Conservation (phyloP, 2,113 vertebrate genomes). For the Corvus hawaiiensis region DNA sequence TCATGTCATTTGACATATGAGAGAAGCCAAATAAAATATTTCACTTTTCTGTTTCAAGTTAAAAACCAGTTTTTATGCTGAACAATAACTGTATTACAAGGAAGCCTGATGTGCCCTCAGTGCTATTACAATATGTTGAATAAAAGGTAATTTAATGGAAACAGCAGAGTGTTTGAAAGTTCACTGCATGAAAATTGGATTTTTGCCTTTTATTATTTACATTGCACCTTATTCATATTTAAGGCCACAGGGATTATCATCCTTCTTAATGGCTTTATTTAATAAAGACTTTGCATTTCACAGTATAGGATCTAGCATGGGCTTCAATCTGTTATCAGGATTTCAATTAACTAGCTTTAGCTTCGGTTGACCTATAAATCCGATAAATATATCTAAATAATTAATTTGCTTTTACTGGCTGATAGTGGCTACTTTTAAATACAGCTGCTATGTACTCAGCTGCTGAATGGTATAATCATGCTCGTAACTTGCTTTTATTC, state of each 20-base stretch:
- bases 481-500: not conserved
- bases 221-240: slow-evolving; percentile 61
- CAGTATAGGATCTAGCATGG: not conserved
- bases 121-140: slow-evolving; percentile 20
- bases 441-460: not conserved
- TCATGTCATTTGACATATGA: slow-evolving; percentile 8
- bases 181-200: slow-evolving; percentile 61
- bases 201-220: slow-evolving; percentile 68
- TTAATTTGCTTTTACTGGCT: slow-evolving; percentile 18
- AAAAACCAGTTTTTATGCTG: not conserved
- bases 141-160: slow-evolving; percentile 59
- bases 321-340: slow-evolving; percentile 9
- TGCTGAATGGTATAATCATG: not conserved
- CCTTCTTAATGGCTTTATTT: slow-evolving; percentile 56
- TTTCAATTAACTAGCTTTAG: slow-evolving; percentile 40
- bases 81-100: slow-evolving; percentile 40
- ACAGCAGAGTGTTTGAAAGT: slow-evolving; percentile 31
- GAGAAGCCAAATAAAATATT: slow-evolving; percentile 40
- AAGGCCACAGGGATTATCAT: slow-evolving; percentile 51
- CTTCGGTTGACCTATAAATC: slow-evolving; percentile 39
- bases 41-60: slow-evolving; percentile 34
- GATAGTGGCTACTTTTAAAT: not conserved
- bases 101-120: not conserved
- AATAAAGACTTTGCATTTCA: slow-evolving; percentile 55
- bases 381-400: slow-evolving; percentile 54